Conservation (phyloP, 2,113 vertebrate species). For the Cynopterus brachyotis region DNA sequence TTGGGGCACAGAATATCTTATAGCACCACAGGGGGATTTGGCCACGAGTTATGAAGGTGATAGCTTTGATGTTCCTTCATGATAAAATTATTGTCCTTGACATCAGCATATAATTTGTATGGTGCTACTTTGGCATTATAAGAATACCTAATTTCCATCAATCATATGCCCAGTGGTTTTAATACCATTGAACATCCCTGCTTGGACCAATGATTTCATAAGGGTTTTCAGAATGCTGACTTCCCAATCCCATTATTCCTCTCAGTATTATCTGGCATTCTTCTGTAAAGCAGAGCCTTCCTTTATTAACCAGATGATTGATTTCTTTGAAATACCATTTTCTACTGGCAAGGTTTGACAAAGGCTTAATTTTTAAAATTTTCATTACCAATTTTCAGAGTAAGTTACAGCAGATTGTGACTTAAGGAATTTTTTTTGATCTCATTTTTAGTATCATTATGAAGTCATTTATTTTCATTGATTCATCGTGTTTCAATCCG, state of each 20-base stretch:
- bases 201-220: background rate
- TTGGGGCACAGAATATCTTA: background rate
- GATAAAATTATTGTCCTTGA: background rate
- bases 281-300: background rate
- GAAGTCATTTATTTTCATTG: background rate
- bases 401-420: background rate
- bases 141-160: background rate
- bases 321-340: background rate
- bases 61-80: background rate
- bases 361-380: background rate
- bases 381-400: conserved; percentile 23
- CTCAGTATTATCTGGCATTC: background rate
- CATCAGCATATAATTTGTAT: background rate
- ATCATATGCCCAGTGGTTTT: background rate
- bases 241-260: background rate
- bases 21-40: background rate
- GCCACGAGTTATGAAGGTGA: background rate
- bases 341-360: background rate
- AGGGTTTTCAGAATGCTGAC: background rate
- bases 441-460: background rate
- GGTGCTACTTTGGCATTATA: background rate
- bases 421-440: background rate
- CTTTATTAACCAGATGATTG: background rate
- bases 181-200: background rate
- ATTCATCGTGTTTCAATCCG: background rate